These are phyloP conservation scores for Hyphantria cunea DNA, from an alignment of 1,140 invertebrate genomes.

Conservation along the genomic window DNA sequence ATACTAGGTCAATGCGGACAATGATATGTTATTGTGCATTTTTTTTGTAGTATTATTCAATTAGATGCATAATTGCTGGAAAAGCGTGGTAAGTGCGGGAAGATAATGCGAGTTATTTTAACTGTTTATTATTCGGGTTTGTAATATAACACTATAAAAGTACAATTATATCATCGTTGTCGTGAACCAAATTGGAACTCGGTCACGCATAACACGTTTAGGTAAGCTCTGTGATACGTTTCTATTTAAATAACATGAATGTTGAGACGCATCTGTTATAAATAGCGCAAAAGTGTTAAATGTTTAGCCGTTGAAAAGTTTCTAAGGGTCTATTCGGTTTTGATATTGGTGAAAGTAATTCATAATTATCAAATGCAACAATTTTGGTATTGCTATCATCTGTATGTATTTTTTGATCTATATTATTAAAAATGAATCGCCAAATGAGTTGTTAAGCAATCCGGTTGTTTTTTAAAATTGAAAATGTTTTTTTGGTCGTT, in stretches of 20 bases:
- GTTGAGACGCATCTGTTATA: not conserved
- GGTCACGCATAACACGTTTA: conserved; percentile 10
- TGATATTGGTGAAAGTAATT: too few species aligned
- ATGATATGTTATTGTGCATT: conserved; percentile 46
- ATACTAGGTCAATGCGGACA: conserved; percentile 50
- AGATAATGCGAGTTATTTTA: conserved; percentile 1
- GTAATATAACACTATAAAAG: too few species aligned
- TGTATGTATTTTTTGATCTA: too few species aligned
- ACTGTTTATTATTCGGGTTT: too few species aligned
- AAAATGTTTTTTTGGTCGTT: too few species aligned
- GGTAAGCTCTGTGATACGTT: conserved; percentile 12
- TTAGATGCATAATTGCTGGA: too few species aligned
- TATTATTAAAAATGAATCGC: too few species aligned
- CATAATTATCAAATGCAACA: too few species aligned
- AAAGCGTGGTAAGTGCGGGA: not conserved
- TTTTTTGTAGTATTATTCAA: conserved; percentile 1
- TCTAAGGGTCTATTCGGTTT: too few species aligned
- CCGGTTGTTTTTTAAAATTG: too few species aligned
- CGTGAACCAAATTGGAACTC: conserved; percentile 7
- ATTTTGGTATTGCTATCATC: too few species aligned
- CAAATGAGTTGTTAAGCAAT: too few species aligned
- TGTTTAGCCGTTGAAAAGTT: not conserved
- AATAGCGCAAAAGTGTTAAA: not conserved
- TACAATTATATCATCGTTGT: conserved; percentile 15
- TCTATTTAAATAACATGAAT: conserved; percentile 15